These are phyloP conservation scores for Pelosia muscerda DNA, from an alignment of 2,888 invertebrate genomes.

Conservation along the genomic window DNA sequence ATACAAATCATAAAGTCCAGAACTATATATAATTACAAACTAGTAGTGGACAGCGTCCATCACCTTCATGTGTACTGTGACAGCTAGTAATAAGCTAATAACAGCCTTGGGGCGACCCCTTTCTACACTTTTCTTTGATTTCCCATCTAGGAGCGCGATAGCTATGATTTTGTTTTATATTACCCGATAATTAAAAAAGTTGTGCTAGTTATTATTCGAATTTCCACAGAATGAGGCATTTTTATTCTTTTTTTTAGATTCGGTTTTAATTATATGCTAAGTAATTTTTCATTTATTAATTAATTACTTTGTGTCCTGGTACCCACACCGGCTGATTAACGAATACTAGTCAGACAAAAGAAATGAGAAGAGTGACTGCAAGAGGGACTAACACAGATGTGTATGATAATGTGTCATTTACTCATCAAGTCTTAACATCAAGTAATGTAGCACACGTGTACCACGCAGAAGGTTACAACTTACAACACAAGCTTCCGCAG, in stretches of 20 bases:
- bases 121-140: slow-evolving; percentile 83
- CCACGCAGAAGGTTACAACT: not conserved
- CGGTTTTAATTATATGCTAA: not conserved
- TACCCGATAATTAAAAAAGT: slow-evolving; percentile 69
- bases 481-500: slow-evolving; percentile 13
- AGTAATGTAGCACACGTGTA: not conserved
- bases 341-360: no score
- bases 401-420: not conserved
- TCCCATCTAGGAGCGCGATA: slow-evolving; percentile 60
- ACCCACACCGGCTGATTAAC: no score
- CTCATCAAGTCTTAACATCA: not conserved
- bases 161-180: slow-evolving; percentile 67
- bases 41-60: slow-evolving; percentile 68
- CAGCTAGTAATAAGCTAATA: slow-evolving; percentile 79
- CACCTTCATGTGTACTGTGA: slow-evolving; percentile 62
- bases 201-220: slow-evolving; percentile 62
- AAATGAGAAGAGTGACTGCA: no score
- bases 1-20: slow-evolving; percentile 34
- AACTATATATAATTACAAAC: slow-evolving; percentile 61
- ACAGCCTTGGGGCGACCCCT: slow-evolving; percentile 72
- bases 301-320: not conserved
- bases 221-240: slow-evolving; percentile 37
- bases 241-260: not conserved
- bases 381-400: no score
- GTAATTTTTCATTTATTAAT: not conserved